Base-by-base conservation (phyloP, 2,797 vertebrate genomes). In the Galago senegalensis region DNA sequence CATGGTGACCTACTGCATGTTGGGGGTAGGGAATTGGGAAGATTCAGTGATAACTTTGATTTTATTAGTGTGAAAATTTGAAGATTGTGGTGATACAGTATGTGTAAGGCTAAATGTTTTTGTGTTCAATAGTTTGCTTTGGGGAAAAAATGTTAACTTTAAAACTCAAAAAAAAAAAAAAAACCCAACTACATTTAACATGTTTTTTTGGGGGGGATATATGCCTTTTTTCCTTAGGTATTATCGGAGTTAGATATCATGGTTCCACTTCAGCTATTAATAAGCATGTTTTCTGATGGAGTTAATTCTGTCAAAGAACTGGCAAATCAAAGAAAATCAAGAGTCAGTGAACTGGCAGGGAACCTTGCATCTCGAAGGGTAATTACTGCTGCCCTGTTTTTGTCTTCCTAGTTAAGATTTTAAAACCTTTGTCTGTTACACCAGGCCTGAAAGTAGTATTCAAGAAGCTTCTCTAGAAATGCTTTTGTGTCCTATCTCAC, bases 221-320 rank as follows among this genome's bases (percentile, higher is more conserved):
- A 80, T 96, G 72, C 14, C 86, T 97, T 72, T 97, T 97, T 91
- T 97, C 84, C 82, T 58, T 93, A 99, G 99, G 99, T 99, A 20
- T 98, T 99, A 98, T 99, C 99, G 67, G 99, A 99, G 98, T 98
- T 99, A 97, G 99, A 99, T 98, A 99, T 99, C 80, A 99, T 99
- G 96, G 99, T 99, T 96, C 99, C 99, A 85, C 99, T 99, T 94
- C 99, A 99, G 97, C 99, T 99, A 82, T 98, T 99, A 91, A 99
- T 99, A 92, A 99, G 99, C 98, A 99, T 99, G 99, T 99, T 99
- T 98, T 99, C 99, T 89, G 99, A 99, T 98, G 99, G 99, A 63
- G 99, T 99, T 96, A 99, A 99, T 99, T 99, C 99, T 87, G 98
- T 99, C 75, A 99, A 99, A 98, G 99, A 99, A 96, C 98, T 99